Evolutionary conservation across 2,113 vertebrate genomes (phyloP).

Genomic region (Lagopus leucura): DNA sequence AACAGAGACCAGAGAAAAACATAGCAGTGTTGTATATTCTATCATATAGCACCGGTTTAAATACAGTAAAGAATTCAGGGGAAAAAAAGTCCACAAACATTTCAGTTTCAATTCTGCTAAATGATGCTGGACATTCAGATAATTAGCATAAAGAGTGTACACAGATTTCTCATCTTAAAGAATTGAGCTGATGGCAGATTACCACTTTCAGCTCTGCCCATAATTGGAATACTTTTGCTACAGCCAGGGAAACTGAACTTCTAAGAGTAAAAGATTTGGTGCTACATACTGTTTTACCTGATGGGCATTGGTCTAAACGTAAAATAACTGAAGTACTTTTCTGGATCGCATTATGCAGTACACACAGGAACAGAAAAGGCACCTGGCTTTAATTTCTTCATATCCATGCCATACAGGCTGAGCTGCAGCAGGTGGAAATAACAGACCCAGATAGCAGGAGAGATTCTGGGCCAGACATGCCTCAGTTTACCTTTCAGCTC

Average conservation of each 20-base stretch:
- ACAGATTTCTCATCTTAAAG: not conserved
- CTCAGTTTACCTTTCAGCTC: not conserved
- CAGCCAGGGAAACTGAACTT: not conserved
- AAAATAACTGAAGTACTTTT: not conserved
- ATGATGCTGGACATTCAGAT: not conserved
- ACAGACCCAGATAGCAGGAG: rapidly evolving
- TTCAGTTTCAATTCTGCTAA: not conserved
- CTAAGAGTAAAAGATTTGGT: not conserved
- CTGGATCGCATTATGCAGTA: not conserved
- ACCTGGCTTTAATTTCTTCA: not conserved
- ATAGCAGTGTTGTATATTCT: not conserved
- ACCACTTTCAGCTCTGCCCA: not conserved
- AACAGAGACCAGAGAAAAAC: not conserved
- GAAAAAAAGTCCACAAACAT: not conserved
- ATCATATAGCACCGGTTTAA: not conserved
- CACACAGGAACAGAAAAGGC: not conserved
- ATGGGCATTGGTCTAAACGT: not conserved
- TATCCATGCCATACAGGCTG: not conserved
- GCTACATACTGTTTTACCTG: not conserved
- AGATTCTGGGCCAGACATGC: not conserved
- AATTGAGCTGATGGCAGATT: not conserved
- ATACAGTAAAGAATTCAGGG: not conserved
- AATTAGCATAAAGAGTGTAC: not conserved
- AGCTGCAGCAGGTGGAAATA: rapidly evolving
- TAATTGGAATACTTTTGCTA: not conserved